These are phyloP conservation scores for Litoditis marina DNA, from an alignment of 2,888 invertebrate species.

Conservation along the genomic window DNA sequence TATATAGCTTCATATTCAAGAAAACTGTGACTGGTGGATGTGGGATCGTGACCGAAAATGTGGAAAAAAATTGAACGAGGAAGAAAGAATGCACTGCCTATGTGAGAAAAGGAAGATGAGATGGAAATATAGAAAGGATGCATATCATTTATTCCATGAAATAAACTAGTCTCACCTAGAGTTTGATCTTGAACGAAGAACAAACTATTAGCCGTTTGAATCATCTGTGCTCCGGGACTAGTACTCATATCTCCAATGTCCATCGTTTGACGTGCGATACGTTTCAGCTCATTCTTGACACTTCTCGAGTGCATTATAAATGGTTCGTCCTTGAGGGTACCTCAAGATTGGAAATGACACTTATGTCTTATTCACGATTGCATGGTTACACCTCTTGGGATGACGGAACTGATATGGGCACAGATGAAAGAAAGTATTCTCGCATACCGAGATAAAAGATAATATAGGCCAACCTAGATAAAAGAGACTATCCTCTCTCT, in stretches of 20 bases:
- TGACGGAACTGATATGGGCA: too few relatives aligned
- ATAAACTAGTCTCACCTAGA: constrained; percentile 5
- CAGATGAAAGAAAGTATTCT: too few relatives aligned
- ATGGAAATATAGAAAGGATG: too few relatives aligned
- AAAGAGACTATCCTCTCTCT: constrained; percentile 17
- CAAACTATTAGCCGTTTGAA: constrained; percentile 5
- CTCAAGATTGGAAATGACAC: too few relatives aligned
- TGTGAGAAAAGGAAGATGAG: too few relatives aligned
- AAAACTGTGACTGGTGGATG: too few relatives aligned
- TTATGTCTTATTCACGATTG: too few relatives aligned
- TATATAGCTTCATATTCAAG: too few relatives aligned
- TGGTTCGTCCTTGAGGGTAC: constrained; percentile 25
- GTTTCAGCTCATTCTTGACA: constrained; percentile 8
- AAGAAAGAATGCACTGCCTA: too few relatives aligned
- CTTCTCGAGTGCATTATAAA: constrained; percentile 26
- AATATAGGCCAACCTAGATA: constrained; percentile 17
- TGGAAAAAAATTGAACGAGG: too few relatives aligned
- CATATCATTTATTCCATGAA: too few relatives aligned
- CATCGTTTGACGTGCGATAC: constrained; percentile 9
- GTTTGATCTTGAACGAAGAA: constrained; percentile 11
- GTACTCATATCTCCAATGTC: constrained; percentile 5
- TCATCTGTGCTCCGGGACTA: constrained; percentile 7
- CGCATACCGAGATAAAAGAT: background rate
- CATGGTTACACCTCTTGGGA: background rate
- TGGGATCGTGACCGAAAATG: too few relatives aligned